These are phyloP conservation scores for Lycopodina hypogea DNA, from an alignment of 37 sponge, comb jelly and placozoan genomes.

Conservation along the genomic window DNA sequence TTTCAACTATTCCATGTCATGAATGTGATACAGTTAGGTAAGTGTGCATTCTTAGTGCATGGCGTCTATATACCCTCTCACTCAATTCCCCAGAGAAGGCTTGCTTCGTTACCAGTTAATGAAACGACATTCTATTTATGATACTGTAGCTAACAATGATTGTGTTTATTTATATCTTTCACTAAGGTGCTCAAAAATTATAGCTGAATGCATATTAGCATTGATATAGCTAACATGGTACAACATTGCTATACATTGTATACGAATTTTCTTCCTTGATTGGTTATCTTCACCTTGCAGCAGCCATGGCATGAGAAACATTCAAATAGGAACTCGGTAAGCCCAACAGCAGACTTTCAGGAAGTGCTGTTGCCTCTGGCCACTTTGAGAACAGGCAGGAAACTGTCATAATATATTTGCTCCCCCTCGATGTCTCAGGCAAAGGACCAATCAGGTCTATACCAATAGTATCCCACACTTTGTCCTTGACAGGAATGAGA, in stretches of 20 bases:
- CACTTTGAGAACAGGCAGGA: constrained; percentile 35
- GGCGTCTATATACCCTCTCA: too few relatives aligned
- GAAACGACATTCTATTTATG: too few relatives aligned
- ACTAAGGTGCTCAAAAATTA: too few relatives aligned
- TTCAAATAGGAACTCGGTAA: constrained; percentile 34
- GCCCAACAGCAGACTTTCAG: constrained; percentile 15
- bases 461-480: constrained; percentile 31
- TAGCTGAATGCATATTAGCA: too few relatives aligned
- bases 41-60: too few relatives aligned
- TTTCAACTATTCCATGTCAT: too few relatives aligned
- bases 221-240: too few relatives aligned
- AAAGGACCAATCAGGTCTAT: constrained; percentile 40
- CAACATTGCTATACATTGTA: constrained; percentile 9
- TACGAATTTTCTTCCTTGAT: constrained; percentile 47
- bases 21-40: too few relatives aligned
- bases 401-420: constrained; percentile 37
- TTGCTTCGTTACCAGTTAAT: too few relatives aligned
- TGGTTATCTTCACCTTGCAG: constrained; percentile 9
- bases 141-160: too few relatives aligned
- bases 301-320: constrained; percentile 22
- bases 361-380: constrained; percentile 38
- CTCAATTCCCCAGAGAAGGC: too few relatives aligned
- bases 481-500: constrained; percentile 32
- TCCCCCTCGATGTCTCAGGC: constrained; percentile 29
- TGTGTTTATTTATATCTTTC: too few relatives aligned